Evolutionary conservation across 1,140 invertebrate genomes (phyloP), one percentile per base, ranked within the genome.

Genomic region (Platyscapa corneri): DNA sequence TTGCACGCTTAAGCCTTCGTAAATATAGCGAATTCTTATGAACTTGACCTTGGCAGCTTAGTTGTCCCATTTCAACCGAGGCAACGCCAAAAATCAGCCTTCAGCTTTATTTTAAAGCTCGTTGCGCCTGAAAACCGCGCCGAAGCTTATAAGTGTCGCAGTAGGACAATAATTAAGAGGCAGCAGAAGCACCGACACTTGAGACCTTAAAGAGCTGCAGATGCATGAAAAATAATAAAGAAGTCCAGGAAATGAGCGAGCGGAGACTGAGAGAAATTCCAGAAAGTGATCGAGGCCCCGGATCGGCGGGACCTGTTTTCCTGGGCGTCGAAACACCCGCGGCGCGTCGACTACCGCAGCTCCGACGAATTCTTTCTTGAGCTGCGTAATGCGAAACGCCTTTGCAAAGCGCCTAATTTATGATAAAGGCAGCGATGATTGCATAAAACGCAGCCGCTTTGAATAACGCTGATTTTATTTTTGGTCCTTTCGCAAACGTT

Each of bases 211-310:
- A 32, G 23, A 53, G 30, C 39, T 27, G 30, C 30, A 42, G 23
- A 23, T 37, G 27, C 34, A 81, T 8, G 79, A 65, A 67, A 49
- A 81, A 81, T 65, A 42, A 80, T n/a, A 46, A 67, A 81, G 30
- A 70, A 81, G 30, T 70, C 7, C 39, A 83, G 82, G 39, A 49
- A 70, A 76, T n/a, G 39, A 12, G 56, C 49, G 30, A 70, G 46
- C 32, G n/a, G 12, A 42, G 74, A 32, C 10, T 10, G 37, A 32
- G 72, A 64, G 20, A 34, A 84, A 77, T 84, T 78, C 75, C 82
- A 78, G 75, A 78, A 84, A 84, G 82, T 75, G 77, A 78, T 82
- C 56, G 81, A 82, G 70, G 56, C 72, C 72, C 72, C 65, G 32
- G 34, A 5, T 46, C 7, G 18, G 8, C n/a, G 53, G 46, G 75